A percentile compares a stretch with the other conserved stretches of the same genome.
These are phyloP conservation scores for Morpho helenor DNA, from an alignment of 2,888 invertebrate species.

Conservation along the genomic window DNA sequence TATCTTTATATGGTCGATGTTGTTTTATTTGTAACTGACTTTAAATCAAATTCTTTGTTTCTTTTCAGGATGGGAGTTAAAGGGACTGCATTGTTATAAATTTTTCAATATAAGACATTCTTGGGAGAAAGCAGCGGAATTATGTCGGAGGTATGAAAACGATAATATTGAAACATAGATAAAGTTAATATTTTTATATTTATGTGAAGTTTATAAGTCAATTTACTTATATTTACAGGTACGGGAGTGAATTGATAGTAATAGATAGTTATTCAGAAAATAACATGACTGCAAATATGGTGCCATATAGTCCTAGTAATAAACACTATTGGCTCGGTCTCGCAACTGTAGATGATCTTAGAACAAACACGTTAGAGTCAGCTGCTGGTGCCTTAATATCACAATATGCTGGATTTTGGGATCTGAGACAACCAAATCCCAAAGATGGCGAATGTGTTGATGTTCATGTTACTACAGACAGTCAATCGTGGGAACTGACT, in stretches of 20 bases:
- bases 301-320: slow-evolving; percentile 83
- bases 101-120: slow-evolving; percentile 97
- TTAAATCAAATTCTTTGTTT: slow-evolving; percentile 34
- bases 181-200: background rate
- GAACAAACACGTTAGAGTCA: slow-evolving; percentile 96
- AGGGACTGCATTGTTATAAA: slow-evolving; percentile 95
- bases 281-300: slow-evolving; percentile 91
- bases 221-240: slow-evolving; percentile 78
- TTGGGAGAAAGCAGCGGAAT: slow-evolving; percentile 96
- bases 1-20: too few species aligned
- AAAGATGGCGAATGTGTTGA: slow-evolving; percentile 94
- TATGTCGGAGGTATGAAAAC: slow-evolving; percentile 90
- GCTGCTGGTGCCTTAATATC: slow-evolving; percentile 94
- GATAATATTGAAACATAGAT: background rate
- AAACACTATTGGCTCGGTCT: slow-evolving; percentile 94
- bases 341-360: slow-evolving; percentile 92
- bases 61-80: slow-evolving; percentile 93
- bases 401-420: slow-evolving; percentile 97
- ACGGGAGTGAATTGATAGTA: slow-evolving; percentile 96
- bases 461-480: slow-evolving; percentile 83
- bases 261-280: slow-evolving; percentile 95
- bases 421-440: slow-evolving; percentile 92
- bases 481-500: slow-evolving; percentile 95
- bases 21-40: too few species aligned
- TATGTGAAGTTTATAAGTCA: background rate